Conservation (phyloP, 2,888 invertebrate genomes). For the Cataglyphis altisquamis region DNA sequence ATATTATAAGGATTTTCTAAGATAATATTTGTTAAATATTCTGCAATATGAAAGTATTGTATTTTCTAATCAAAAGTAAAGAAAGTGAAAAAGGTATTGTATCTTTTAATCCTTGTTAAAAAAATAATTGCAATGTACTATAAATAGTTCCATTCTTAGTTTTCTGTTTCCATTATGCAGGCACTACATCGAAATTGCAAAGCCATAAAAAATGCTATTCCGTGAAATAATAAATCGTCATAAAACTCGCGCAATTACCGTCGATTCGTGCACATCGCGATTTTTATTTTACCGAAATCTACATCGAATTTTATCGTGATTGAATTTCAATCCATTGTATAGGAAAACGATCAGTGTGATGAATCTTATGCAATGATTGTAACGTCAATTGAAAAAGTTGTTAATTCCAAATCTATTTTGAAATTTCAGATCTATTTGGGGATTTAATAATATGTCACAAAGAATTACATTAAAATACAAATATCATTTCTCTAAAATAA, state of each 20-base stretch:
- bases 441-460: not conserved
- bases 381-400: not conserved
- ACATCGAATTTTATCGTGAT: conserved; percentile 5
- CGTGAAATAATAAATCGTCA: conserved; percentile 24
- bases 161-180: not conserved
- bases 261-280: not conserved
- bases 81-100: not conserved
- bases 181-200: not conserved
- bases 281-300: conserved; percentile 6
- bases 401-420: conserved; percentile 4
- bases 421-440: not conserved
- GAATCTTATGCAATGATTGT: not conserved
- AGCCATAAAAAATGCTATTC: conserved; percentile 21
- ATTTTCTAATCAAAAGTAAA: not conserved
- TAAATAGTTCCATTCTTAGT: not conserved
- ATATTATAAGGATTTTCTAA: not conserved
- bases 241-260: conserved; percentile 3
- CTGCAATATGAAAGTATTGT: not conserved
- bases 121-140: not conserved
- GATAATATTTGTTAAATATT: not conserved
- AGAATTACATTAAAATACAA: not conserved
- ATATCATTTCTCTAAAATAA: not conserved
- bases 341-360: not conserved
- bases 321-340: not conserved
- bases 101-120: not conserved